phyloP scores from a whole-genome alignment of 2,888 invertebrate species.

The Meiosimyza decipiens region DNA sequence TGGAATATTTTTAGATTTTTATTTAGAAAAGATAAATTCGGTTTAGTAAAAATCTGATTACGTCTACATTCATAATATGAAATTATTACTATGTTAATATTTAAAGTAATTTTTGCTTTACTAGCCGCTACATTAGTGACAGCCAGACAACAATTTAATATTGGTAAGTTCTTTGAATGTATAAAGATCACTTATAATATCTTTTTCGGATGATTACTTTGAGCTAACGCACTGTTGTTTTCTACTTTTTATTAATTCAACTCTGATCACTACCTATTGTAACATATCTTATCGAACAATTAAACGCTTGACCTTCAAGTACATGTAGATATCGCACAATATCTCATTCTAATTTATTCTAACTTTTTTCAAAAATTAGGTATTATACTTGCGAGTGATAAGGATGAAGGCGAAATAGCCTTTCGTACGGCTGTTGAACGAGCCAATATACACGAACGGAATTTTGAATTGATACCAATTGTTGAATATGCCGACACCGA shows the following conservation, averaged over 20 bases:
- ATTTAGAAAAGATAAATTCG: too few species aligned
- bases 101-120: slow-evolving; percentile 5
- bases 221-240: too few species aligned
- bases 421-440: slow-evolving; percentile 70
- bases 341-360: neutral
- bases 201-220: too few species aligned
- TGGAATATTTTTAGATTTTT: too few species aligned
- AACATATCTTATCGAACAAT: too few species aligned
- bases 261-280: too few species aligned
- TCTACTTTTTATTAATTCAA: too few species aligned
- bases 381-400: slow-evolving; percentile 69
- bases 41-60: too few species aligned
- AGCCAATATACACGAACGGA: slow-evolving; percentile 66
- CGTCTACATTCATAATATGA: neutral
- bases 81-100: slow-evolving; percentile 16
- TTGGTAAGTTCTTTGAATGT: slow-evolving; percentile 40
- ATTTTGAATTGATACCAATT: slow-evolving; percentile 59
- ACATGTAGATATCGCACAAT: too few species aligned
- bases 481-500: slow-evolving; percentile 58
- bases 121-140: slow-evolving; percentile 1
- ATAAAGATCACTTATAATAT: too few species aligned
- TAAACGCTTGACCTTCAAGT: too few species aligned
- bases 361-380: slow-evolving; percentile 50
- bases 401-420: slow-evolving; percentile 71
- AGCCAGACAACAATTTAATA: slow-evolving; percentile 37